Percentiles rank a stretch among this genome's conserved stretches.
Evolutionary conservation across 2,888 invertebrate genomes (phyloP).

Genomic region (Pammene fasciana): DNA sequence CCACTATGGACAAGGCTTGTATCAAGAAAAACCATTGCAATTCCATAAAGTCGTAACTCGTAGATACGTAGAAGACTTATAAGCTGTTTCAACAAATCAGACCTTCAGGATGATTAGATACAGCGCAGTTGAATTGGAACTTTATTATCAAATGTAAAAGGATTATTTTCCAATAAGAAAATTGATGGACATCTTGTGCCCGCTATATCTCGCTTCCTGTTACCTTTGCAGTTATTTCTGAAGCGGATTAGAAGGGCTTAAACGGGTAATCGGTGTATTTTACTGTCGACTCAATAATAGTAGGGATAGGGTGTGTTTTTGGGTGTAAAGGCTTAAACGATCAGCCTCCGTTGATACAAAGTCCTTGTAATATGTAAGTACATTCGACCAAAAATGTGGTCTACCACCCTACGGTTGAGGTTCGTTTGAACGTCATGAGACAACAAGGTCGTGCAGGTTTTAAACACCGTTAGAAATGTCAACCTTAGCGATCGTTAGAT

Average conservation of each 20-base stretch:
- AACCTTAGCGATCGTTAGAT: too few relatives aligned
- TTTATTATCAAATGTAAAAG: not conserved
- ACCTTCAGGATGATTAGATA: not conserved
- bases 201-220: slow-evolving; percentile 13
- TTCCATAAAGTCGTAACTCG: not conserved
- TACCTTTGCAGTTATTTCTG: not conserved
- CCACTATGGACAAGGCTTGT: slow-evolving; percentile 7
- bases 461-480: too few relatives aligned
- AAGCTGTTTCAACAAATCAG: not conserved
- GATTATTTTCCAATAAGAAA: not conserved
- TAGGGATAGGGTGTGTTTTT: not conserved
- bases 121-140: not conserved
- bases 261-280: not conserved
- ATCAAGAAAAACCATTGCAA: not conserved
- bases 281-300: not conserved
- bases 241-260: not conserved
- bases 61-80: not conserved
- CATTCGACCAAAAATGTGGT: too few relatives aligned
- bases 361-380: not conserved
- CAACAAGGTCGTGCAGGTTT: too few relatives aligned
- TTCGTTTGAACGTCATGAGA: too few relatives aligned
- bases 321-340: not conserved
- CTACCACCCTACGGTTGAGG: too few relatives aligned
- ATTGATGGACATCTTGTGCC: not conserved
- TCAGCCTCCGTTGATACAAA: not conserved